phyloP scores from a whole-genome alignment of 2,797 vertebrate genomes.

The Spondyliosoma cantharus region DNA sequence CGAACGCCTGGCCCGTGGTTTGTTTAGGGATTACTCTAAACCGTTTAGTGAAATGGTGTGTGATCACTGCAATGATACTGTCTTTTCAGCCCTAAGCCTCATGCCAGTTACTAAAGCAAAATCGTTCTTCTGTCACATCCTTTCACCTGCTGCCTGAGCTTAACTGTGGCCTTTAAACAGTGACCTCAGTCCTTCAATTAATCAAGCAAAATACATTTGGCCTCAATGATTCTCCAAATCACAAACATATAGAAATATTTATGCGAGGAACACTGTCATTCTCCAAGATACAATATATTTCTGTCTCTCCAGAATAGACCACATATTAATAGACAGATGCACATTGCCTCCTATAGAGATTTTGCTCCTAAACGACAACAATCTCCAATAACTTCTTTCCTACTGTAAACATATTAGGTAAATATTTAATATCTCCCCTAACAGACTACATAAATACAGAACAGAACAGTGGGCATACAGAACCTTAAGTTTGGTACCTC shows the following conservation, averaged over 20 bases:
- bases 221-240: background rate
- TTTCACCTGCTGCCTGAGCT: constrained; percentile 26
- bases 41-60: constrained; percentile 61
- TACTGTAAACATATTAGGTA: background rate
- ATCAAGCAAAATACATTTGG: constrained; percentile 8
- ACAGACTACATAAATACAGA: background rate
- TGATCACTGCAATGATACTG: constrained; percentile 51
- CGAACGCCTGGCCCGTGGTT: constrained; percentile 46
- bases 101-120: constrained; percentile 29
- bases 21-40: constrained; percentile 64
- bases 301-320: background rate
- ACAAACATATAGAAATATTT: constrained; percentile 1
- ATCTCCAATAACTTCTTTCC: background rate
- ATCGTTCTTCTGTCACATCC: constrained; percentile 33
- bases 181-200: constrained; percentile 35
- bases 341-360: background rate
- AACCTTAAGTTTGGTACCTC: constrained; percentile 36
- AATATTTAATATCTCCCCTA: background rate
- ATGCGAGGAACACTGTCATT: background rate
- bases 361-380: background rate
- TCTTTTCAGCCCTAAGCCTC: constrained; percentile 59
- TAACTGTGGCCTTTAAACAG: constrained; percentile 43
- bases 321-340: background rate
- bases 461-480: background rate
- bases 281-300: background rate